Percentiles rank a stretch among this genome's conserved stretches.
Conservation (phyloP, 1,140 invertebrate species). For the Cydia strobilella region DNA sequence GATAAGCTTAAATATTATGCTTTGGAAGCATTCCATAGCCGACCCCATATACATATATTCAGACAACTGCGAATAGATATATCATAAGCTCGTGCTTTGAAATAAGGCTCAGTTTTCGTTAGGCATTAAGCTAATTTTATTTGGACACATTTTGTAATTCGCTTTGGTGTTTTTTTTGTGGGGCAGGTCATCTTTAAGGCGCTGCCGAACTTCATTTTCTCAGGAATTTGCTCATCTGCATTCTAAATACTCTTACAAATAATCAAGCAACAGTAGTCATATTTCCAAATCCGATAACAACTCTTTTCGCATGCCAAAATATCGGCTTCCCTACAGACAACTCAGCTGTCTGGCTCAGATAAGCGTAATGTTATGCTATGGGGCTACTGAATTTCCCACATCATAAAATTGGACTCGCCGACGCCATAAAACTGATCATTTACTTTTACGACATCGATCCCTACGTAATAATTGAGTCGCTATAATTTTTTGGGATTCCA, state of each 20-base stretch:
- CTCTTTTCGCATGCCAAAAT: neutral
- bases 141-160: neutral
- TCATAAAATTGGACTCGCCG: constrained; percentile 64
- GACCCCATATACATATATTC: neutral
- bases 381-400: constrained; percentile 67
- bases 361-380: constrained; percentile 59
- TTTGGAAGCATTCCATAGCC: neutral
- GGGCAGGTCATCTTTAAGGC: neutral
- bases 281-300: neutral
- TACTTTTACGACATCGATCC: constrained; percentile 71
- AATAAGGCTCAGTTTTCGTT: neutral
- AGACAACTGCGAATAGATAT: neutral
- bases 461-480: constrained; percentile 63
- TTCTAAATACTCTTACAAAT: neutral
- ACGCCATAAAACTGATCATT: constrained; percentile 65
- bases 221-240: neutral
- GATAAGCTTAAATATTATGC: constrained; percentile 21
- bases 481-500: constrained; percentile 54
- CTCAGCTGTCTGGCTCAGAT: constrained; percentile 39
- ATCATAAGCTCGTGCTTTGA: neutral
- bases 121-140: neutral
- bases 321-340: neutral
- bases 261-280: neutral
- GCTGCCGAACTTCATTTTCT: no score
- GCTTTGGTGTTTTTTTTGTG: neutral